phyloP scores from a whole-genome alignment of 2,888 invertebrate species.

The Tenthredo livida region DNA sequence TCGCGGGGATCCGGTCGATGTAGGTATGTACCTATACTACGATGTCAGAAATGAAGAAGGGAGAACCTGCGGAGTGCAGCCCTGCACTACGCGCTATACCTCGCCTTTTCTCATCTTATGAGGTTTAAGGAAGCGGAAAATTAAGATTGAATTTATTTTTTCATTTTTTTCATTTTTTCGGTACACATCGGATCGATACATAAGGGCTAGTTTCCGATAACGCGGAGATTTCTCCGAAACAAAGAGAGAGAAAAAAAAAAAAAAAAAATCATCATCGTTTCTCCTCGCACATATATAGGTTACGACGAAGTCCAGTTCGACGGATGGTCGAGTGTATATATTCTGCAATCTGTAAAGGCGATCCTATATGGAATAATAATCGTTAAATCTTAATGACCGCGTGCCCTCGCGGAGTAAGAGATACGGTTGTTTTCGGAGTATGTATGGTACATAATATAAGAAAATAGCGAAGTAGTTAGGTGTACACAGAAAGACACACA shows the following conservation, averaged over 20 bases:
- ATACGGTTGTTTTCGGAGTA: not conserved
- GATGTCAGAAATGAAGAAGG: conserved; percentile 16
- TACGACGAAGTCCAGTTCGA: no score
- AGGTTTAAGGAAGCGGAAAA: conserved; percentile 29
- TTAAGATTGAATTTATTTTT: not conserved
- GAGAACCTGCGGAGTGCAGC: not conserved
- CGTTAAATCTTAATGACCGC: conserved; percentile 29
- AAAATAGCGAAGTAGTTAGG: not conserved
- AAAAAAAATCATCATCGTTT: no score
- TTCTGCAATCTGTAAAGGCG: not conserved
- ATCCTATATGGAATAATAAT: conserved; percentile 8
- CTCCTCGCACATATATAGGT: no score
- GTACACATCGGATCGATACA: no score
- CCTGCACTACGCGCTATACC: not conserved
- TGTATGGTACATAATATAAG: not conserved
- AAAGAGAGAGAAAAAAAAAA: no score
- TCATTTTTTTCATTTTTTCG: not conserved
- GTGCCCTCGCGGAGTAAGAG: conserved; percentile 14
- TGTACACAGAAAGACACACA: no score
- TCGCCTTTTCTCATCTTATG: not conserved
- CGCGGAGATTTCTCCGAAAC: no score
- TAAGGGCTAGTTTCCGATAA: no score
- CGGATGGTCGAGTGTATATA: not conserved
- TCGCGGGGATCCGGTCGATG: not conserved
- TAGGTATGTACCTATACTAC: no score